Evolutionary conservation across 2,797 vertebrate genomes (phyloP).

Genomic region (Geotrypetes seraphini): DNA sequence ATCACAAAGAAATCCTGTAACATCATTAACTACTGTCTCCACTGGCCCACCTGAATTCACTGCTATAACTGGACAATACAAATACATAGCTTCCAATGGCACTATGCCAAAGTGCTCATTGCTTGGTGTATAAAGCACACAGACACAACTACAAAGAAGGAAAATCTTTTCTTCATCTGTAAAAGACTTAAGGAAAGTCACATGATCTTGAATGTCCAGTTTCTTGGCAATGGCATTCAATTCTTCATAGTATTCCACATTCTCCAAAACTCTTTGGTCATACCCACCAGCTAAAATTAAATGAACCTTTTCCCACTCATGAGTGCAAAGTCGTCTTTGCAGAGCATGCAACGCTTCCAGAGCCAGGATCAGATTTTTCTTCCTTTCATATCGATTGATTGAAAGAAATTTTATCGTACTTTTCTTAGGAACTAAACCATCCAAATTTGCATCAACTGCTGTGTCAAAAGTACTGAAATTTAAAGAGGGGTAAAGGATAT

Average conservation of each 20-base stretch:
- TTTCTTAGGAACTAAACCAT: slow-evolving; percentile 59
- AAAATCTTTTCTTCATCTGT: slow-evolving; percentile 80
- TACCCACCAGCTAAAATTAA: slow-evolving; percentile 90
- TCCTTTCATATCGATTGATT: slow-evolving; percentile 91
- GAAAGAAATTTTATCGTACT: slow-evolving; percentile 79
- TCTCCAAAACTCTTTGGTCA: slow-evolving; percentile 81
- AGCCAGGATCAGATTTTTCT: slow-evolving; percentile 83
- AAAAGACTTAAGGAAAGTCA: slow-evolving; percentile 86
- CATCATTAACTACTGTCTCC: slow-evolving; percentile 72
- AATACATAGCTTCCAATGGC: slow-evolving; percentile 93
- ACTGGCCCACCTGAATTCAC: slow-evolving; percentile 89
- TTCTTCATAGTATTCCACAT: slow-evolving; percentile 79
- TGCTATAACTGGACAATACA: slow-evolving; percentile 80
- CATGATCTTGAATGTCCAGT: slow-evolving; percentile 52
- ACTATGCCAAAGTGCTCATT: slow-evolving; percentile 96
- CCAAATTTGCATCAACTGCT: slow-evolving; percentile 41
- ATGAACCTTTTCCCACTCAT: slow-evolving; percentile 63
- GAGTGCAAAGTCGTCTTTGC: slow-evolving; percentile 42
- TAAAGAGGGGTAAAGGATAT: slow-evolving; percentile 87
- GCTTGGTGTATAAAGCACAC: slow-evolving; percentile 90
- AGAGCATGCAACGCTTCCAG: slow-evolving; percentile 68
- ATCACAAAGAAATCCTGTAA: slow-evolving; percentile 84
- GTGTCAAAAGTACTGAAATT: slow-evolving; percentile 71
- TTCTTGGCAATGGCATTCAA: slow-evolving; percentile 59
- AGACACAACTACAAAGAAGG: slow-evolving; percentile 61